Base-by-base conservation (phyloP, 2,888 invertebrate species). In the Criorhina ranunculi region DNA sequence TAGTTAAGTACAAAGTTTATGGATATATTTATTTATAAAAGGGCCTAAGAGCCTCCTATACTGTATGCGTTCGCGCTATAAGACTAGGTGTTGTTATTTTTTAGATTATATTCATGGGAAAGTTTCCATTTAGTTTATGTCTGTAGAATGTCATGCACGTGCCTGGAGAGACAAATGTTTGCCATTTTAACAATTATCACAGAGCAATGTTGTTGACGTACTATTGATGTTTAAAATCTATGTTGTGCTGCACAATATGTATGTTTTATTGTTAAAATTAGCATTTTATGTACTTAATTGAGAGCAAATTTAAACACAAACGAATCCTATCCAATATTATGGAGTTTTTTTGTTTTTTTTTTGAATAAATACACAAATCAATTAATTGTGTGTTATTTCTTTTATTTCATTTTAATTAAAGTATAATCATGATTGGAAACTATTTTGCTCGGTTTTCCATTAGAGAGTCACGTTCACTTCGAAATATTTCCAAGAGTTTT, bases 401-500 rank as follows among this genome's bases (percentile, higher is more conserved):
- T 57, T 44, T 66, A 35, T 37, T 59, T 33, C n/a, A 31, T 12
- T 19, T 11, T 37, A 6, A 4, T 42, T 70, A 42, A 19, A 17
- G 17, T 62, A 29, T n/a, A 8, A 40, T 49, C 7, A 1, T 2
- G 17, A 44, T 12, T 29, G 19, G 3, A 12, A 1, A 12, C 33
- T 83, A 83, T 69, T 73, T 67, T 2, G 67, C 64, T 0, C 62
- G 53, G 8, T 35, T 78, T 2, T 73, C 40, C 87, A 88, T 67
- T 17, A 42, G 53, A 9, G 57, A 55, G 15, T 59, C 51, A 17
- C 66, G 57, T 40, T 81, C 33, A 86, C 90, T 88, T 57, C 89
- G 86, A 70, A 91, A 96, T 88, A 96, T 89, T 86, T 95, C 92
- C 11, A 95, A 90, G n/a, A 96, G 89, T 86, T 94, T 92, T 86